phyloP scores from a whole-genome alignment of 2,797 vertebrate genomes.

The Premnoplex brunnescens region DNA sequence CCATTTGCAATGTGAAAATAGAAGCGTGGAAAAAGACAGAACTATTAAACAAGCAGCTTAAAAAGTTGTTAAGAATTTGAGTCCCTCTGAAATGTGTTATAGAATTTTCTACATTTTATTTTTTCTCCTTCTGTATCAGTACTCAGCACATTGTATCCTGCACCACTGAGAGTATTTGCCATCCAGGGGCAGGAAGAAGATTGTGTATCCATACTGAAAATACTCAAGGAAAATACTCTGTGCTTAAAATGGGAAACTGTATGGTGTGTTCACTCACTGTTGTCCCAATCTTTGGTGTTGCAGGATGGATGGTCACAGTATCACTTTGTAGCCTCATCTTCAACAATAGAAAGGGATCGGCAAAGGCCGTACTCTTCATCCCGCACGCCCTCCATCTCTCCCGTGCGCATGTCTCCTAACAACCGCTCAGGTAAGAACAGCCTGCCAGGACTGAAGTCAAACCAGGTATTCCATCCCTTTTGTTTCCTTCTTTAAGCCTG shows the following conservation, averaged over 20 bases:
- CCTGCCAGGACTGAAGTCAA: neutral
- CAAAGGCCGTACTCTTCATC: slow-evolving; percentile 98
- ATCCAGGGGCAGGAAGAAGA: neutral
- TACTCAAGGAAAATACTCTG: neutral
- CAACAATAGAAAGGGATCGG: slow-evolving; percentile 96
- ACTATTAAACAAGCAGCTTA: neutral
- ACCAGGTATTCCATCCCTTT: neutral
- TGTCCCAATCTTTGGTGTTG: neutral
- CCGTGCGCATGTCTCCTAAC: slow-evolving; percentile 96
- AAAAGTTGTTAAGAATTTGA: neutral
- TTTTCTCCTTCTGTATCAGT: neutral
- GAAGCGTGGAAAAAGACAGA: neutral
- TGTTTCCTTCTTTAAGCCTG: neutral
- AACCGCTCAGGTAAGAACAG: slow-evolving; percentile 92
- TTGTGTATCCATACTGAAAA: neutral
- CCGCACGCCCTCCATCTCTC: slow-evolving; percentile 95
- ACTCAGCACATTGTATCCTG: neutral
- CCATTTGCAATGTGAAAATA: neutral
- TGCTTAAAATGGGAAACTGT: rapidly evolving
- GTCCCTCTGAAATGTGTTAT: neutral
- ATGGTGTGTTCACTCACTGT: neutral
- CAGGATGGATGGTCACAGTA: slow-evolving; percentile 99
- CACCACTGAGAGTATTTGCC: neutral
- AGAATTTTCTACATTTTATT: neutral
- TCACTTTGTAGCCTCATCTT: slow-evolving; percentile 98